Base-by-base conservation (phyloP, 2,113 vertebrate genomes). In the Zosterops hypoxanthus region DNA sequence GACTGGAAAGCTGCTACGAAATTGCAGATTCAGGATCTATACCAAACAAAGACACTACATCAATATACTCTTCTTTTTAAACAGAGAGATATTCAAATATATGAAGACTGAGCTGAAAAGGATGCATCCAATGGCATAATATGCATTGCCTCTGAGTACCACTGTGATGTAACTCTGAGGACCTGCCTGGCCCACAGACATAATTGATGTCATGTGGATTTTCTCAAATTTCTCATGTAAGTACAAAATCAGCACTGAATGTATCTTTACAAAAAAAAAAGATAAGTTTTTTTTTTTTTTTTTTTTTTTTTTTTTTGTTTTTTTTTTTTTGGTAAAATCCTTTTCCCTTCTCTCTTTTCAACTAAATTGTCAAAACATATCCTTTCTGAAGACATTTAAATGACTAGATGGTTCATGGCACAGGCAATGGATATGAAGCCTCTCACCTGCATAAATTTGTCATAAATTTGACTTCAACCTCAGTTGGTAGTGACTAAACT, bases 21-120 rank as follows among this genome's bases (percentile, higher is more conserved):
- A 97, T 57, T 97, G 97, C 97, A 97, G 94, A 97, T 95, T 97
- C 97, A 97, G 94, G 83, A 89, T 82, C 66, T 82, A 76, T 5
- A 49, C 5, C 39, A 97, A 96, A 97, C 94, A 97, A 97, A 97
- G 95, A 87, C 68, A 65, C 52, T 29, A 6, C 11, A 17, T 86
- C 72, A 94, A 79, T 73, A 73, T 4, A 28, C 17, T 70, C 31
- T 26, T 86, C 33, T 88, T 90, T 91, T 86, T 55, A 90, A 76
- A 66, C 2, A 6, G 34, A 75, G 31, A 84, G 28, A 61, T 42
- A 50, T 70, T 70, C 14, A 82, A 90, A 66, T 29, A 78, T 6
- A 12, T 8, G 39, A 94, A 92, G 52, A 55, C 13, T 1, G 0
- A 85, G 46, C 18, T 82, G 66, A 61, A 94, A 96, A 82, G 23